A percentile compares a stretch with the other conserved stretches of the same genome.
These are phyloP conservation scores for Cossypha niveicapilla DNA, from an alignment of 2,797 vertebrate genomes.

Conservation along the genomic window DNA sequence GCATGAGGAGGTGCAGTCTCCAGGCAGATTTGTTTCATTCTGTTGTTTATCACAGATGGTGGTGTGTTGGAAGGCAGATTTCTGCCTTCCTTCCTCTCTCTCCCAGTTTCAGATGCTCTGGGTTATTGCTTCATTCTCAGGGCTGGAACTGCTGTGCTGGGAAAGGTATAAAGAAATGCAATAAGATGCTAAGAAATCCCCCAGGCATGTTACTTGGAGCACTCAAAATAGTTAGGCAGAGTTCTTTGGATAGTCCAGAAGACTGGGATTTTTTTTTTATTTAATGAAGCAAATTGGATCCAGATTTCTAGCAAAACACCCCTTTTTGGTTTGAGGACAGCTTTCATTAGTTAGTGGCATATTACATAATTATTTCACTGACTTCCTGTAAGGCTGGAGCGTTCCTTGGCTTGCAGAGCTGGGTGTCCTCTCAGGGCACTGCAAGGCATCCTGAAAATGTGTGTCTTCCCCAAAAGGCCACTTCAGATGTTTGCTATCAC, in stretches of 20 bases:
- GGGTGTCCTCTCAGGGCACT: neutral
- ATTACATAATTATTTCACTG: conserved; percentile 54
- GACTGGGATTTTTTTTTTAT: conserved; percentile 4
- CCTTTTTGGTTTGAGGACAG: conserved; percentile 16
- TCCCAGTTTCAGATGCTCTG: neutral
- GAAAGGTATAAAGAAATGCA: conserved; percentile 49
- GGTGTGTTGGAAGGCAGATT: conserved; percentile 29
- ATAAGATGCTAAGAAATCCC: conserved; percentile 50
- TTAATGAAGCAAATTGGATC: conserved; percentile 59
- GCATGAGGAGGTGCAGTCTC: neutral
- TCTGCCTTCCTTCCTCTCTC: conserved; percentile 32
- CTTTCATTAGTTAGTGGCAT: conserved; percentile 53
- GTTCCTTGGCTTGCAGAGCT: neutral
- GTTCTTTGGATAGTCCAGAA: conserved; percentile 46
- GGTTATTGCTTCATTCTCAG: conserved; percentile 40
- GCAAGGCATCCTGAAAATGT: neutral
- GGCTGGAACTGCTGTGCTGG: conserved; percentile 18
- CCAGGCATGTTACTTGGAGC: neutral
- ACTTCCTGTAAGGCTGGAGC: conserved; percentile 30
- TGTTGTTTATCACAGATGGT: conserved; percentile 42
- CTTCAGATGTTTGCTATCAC: neutral
- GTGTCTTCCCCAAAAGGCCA: neutral
- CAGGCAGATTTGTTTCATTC: neutral
- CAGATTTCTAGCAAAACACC: conserved; percentile 50
- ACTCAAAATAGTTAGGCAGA: neutral